Percentiles rank a stretch among this genome's conserved stretches.
These are phyloP conservation scores for Anarrhichthys ocellatus DNA, from an alignment of 2,113 vertebrate species.

Conservation along the genomic window DNA sequence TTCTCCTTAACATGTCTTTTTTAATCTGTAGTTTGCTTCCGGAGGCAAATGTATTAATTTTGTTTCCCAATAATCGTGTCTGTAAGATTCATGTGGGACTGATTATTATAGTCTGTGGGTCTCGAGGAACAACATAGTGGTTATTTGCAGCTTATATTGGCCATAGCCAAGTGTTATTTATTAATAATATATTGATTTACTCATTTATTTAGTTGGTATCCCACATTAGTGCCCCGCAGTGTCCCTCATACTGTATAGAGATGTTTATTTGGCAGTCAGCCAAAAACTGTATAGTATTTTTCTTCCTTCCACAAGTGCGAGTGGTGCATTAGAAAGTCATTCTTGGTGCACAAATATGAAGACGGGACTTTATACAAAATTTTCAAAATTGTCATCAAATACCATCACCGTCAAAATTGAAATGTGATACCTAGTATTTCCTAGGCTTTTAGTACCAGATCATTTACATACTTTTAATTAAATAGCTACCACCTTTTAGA, in stretches of 20 bases:
- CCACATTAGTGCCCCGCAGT: background rate
- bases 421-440: background rate
- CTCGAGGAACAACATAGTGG: background rate
- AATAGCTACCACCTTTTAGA: background rate
- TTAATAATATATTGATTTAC: constrained; percentile 29
- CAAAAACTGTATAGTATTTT: background rate
- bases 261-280: constrained; percentile 6
- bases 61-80: background rate
- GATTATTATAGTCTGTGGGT: background rate
- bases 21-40: background rate
- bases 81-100: background rate
- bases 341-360: background rate
- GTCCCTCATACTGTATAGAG: constrained; percentile 2
- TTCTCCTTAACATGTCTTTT: background rate
- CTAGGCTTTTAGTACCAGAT: background rate
- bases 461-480: background rate
- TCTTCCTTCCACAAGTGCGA: background rate
- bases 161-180: background rate
- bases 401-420: background rate
- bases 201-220: constrained; percentile 12
- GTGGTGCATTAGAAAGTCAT: background rate
- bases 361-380: background rate
- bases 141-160: background rate
- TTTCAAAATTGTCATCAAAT: background rate
- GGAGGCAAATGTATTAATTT: background rate